Base-by-base conservation (phyloP, 2,797 vertebrate genomes). In the Anableps anableps region DNA sequence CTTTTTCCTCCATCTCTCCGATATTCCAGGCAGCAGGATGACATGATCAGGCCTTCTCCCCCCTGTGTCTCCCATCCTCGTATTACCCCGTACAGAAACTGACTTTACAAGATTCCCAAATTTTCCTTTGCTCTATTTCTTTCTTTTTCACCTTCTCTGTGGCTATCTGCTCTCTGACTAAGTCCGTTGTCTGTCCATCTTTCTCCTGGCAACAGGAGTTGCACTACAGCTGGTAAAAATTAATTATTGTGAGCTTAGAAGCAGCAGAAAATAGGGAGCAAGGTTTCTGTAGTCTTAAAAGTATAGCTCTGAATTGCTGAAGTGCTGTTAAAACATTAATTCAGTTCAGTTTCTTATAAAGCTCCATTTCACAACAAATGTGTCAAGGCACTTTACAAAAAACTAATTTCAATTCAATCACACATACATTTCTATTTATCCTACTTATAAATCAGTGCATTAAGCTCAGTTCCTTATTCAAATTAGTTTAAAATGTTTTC, bases 1-100 rank as follows among this genome's bases (percentile, higher is more conserved):
- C 74, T 0, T n/a, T 11, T 41, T 45, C 77, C 7, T 26, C 53
- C 53, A 4, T 60, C 79, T 14, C 72, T 55, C 60, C 72, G 68
- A n/a, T 55, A 80, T 88, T 83, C 31, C 82, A 84, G 88, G 87
- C 87, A 5, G 58, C 83, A 78, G 66, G 74, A 53, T 90, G 90
- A 93, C 92, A 82, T 78, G 73, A 73, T 60, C 58, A 13, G 16
- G 75, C 62, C 41, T 64, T 66, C 81, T 62, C 8, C 72, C 55
- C n/a, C 34, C 64, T 71, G 66, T 77, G 47, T 70, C 72, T 78
- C 77, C 38, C 21, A 8, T 73, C 82, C 74, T 80, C 34, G 14
- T 23, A 2, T 21, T 48, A 50, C 75, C 53, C 78, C 76, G 83
- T 83, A 90, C 91, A 90, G 80, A 83, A 86, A 83, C 26, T 29